Evolutionary conservation across 2,113 vertebrate genomes (phyloP), one percentile per base, ranked within the genome.

Genomic region (Theristicus caerulescens): DNA sequence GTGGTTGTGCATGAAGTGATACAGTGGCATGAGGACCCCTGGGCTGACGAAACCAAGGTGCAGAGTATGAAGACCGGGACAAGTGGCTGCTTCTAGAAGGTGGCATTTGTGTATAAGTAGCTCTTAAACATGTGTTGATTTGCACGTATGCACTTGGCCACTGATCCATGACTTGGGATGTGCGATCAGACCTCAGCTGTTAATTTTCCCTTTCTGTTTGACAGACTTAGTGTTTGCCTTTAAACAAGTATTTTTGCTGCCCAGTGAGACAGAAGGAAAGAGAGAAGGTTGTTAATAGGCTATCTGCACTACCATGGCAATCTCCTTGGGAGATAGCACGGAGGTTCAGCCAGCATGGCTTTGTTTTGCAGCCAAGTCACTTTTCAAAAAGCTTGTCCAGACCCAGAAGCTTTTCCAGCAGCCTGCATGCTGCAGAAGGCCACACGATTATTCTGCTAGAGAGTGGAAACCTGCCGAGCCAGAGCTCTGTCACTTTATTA

Each of bases 401-500:
- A 54, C 38, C 55, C 57, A 90, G 85, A 52, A 83, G 67, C 17
- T 95, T 76, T 95, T 58, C 49, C 55, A 96, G 69, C 26, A 78
- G 67, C 79, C 93, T 93, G 66, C 21, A 10, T 36, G 76, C 65
- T 92, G 44, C 79, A 95, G 86, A 96, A 88, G 36, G 42, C 42
- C 65, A 65, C 36, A 40, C 13, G 66, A 84, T 80, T 92, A 49
- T 97, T 96, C 82, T 95, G 84, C n/a, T 65, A 11, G 66, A 90
- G 84, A 96, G 66, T 36, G 18, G 40, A 72, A 86, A 91, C 44
- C 74, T 73, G 82, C 62, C 4, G 20, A 86, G 94, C 96, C 94
- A 96, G 93, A 78, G 34, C 62, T 80, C 90, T 90, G 83, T 25
- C 51, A 91, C 87, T 97, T 92, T 83, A 81, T 88, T 85, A 95